phyloP scores from a whole-genome alignment of 2,797 vertebrate genomes.

The Scolopax bukidnonensis region DNA sequence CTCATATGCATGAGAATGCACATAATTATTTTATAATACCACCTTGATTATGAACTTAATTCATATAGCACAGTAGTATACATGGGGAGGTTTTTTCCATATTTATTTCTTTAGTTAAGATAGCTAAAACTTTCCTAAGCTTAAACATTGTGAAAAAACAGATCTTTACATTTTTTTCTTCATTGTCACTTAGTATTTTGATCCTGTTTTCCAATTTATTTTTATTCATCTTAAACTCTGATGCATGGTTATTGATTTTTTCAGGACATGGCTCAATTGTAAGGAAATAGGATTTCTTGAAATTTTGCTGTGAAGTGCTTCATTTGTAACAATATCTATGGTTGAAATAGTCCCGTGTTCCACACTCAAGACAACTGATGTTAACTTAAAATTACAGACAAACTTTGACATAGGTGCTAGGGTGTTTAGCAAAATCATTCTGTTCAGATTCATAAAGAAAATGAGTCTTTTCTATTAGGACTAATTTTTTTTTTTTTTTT shows the following conservation, averaged over 20 bases:
- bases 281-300: background rate
- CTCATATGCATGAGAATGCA: background rate
- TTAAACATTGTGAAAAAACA: background rate
- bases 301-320: background rate
- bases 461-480: background rate
- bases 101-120: background rate
- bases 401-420: background rate
- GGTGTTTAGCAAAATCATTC: background rate
- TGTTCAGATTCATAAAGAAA: background rate
- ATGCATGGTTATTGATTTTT: background rate
- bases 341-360: background rate
- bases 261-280: background rate
- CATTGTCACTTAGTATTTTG: background rate
- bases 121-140: background rate
- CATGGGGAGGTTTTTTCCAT: fast-evolving
- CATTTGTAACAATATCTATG: background rate
- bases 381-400: background rate
- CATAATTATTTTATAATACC: background rate
- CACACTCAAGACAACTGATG: background rate
- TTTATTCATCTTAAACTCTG: background rate
- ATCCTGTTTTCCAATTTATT: background rate
- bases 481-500: background rate
- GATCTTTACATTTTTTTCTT: background rate
- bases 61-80: background rate
- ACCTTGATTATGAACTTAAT: background rate